Evolutionary conservation across 2,888 invertebrate species (phyloP).

Genomic region (Tetragonisca angustula): DNA sequence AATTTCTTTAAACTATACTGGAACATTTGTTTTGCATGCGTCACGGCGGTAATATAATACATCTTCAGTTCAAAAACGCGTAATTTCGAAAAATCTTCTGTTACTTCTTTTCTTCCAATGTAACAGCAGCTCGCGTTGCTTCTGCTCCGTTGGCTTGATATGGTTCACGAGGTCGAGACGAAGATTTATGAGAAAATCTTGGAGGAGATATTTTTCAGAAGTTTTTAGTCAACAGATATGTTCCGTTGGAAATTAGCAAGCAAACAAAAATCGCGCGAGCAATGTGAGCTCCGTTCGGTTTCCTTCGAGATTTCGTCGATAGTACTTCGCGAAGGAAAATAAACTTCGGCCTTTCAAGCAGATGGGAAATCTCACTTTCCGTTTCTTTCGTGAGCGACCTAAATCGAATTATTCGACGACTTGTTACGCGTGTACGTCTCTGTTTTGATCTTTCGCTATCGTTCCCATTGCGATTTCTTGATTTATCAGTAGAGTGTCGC

Average conservation of each 20-base stretch:
- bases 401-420: conserved; percentile 5
- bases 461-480: accelerated
- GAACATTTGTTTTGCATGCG: background rate
- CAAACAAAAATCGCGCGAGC: conserved; percentile 35
- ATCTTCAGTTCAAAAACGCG: background rate
- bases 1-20: background rate
- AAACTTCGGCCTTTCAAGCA: conserved; percentile 53
- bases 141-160: no score
- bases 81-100: background rate
- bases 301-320: conserved; percentile 24
- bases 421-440: background rate
- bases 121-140: background rate
- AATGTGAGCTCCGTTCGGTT: conserved; percentile 1
- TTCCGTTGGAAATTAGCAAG: conserved; percentile 24
- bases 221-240: conserved; percentile 4
- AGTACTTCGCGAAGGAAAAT: conserved; percentile 62
- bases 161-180: background rate
- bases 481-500: background rate
- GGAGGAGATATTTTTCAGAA: background rate
- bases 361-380: conserved; percentile 63
- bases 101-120: background rate
- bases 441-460: background rate
- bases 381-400: conserved; percentile 30
- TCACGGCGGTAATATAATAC: background rate
- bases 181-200: conserved; percentile 14